Conservation (phyloP, 2,888 invertebrate genomes). For the Pseudanteris insignis region DNA sequence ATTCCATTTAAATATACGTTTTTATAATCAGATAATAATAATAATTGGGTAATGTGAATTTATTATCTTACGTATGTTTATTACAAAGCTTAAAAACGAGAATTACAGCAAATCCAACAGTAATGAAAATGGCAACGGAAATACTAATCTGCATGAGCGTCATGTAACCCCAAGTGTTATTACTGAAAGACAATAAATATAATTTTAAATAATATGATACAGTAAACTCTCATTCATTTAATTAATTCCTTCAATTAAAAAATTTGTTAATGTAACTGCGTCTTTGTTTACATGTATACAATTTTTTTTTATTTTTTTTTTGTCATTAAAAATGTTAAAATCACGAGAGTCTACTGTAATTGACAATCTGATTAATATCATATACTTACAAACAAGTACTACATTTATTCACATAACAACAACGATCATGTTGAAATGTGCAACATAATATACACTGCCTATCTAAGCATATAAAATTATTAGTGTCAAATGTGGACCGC, state of each 20-base stretch:
- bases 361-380: conserved; percentile 2
- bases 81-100: conserved; percentile 47
- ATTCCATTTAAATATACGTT: no score
- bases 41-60: not conserved
- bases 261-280: no score
- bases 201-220: conserved; percentile 22
- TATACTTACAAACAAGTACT: conserved; percentile 41
- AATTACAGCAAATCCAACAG: conserved; percentile 43
- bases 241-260: conserved; percentile 11
- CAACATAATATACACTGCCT: conserved; percentile 41
- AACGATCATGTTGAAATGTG: conserved; percentile 29
- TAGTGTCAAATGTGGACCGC: conserved; percentile 1
- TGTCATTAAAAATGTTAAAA: conserved; percentile 23
- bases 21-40: no score
- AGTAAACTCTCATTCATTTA: conserved; percentile 43
- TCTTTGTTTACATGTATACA: no score
- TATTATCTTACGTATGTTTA: conserved; percentile 40
- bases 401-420: conserved; percentile 40
- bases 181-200: conserved; percentile 35
- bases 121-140: conserved; percentile 44
- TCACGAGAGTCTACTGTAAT: conserved; percentile 29
- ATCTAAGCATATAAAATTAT: conserved; percentile 29
- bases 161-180: conserved; percentile 32
- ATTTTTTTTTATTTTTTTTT: no score
- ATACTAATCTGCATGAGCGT: conserved; percentile 45